Evolutionary conservation across 2,113 vertebrate genomes (phyloP).

Genomic region (Grantiella picta): DNA sequence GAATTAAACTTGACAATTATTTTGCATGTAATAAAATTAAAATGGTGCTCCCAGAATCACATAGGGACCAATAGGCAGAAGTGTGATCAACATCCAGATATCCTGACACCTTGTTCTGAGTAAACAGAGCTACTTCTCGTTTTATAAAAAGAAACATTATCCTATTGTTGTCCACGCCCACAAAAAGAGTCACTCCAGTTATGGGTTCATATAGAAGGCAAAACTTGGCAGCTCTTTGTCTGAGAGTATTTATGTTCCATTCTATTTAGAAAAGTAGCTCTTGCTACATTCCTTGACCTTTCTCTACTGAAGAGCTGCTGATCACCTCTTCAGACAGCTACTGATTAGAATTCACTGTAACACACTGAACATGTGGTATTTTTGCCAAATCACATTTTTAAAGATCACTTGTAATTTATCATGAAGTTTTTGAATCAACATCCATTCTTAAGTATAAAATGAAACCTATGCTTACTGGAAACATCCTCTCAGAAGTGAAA

Average conservation of each 20-base stretch:
- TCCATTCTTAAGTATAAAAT: constrained; percentile 62
- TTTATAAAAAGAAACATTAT: neutral
- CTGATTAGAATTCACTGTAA: neutral
- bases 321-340: constrained; percentile 25
- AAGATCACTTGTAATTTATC: constrained; percentile 69
- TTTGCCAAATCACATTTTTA: constrained; percentile 70
- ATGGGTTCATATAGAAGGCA: neutral
- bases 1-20: neutral
- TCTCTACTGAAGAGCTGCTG: neutral
- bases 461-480: constrained; percentile 72
- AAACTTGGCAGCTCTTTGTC: neutral
- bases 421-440: constrained; percentile 66
- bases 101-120: neutral
- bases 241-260: neutral
- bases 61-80: neutral
- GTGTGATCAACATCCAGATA: neutral
- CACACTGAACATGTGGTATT: neutral
- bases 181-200: neutral
- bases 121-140: neutral
- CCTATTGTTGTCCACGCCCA: neutral
- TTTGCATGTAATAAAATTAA: neutral
- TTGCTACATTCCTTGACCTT: constrained; percentile 41
- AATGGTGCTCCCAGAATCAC: neutral
- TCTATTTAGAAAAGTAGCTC: constrained; percentile 4
- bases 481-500: constrained; percentile 62